Base-by-base conservation (phyloP, 1,140 invertebrate genomes). In the Dermatophagoides farinae region DNA sequence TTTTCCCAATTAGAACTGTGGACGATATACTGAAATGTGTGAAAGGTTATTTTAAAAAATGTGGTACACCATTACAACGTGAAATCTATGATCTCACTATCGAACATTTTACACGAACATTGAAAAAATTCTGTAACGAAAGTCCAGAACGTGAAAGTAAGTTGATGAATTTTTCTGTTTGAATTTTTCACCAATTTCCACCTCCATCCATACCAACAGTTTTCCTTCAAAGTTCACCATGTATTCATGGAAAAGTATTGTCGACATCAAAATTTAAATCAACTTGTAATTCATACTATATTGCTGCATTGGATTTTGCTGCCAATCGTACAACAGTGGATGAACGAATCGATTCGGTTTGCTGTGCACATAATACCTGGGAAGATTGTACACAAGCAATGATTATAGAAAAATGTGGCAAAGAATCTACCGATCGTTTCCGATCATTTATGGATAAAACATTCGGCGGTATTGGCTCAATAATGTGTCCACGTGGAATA, bases 61-160 rank as follows among this genome's bases (percentile, higher is more conserved):
- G 68, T 63, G 66, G 61, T 43, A 68, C 68, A 6, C 67, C 67
- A 20, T 51, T 68, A 12, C 68, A 68, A 54, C 57, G 61, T 23
- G 67, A 68, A 63, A 39, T 68, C 43, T 61, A 67, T 20, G 61
- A 67, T 31, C 62, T 68, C 14, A 53, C 64, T 12, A 49, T 57
- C 43, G 66, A 68, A 52, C 61, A 65, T 37, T 64, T 67, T 25
- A 20, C 55, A 11, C 54, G 62, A 12, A 66, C 66, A 12, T 57
- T 65, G 6, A 60, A 67, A 18, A 53, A 66, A 41, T 68, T 68
- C 50, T 68, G 68, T 53, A 39, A 54, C n/a, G 39, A 57, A 12
- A 57, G 57, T n/a, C 44, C 47, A 1, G n/a, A 52, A 16, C 53
- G 57, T 23, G 41, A 47, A 44, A 40, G 62, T 61, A 52, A 61